These are phyloP conservation scores for Alviniconcha strummeri DNA, from an alignment of 2,888 invertebrate genomes.

Conservation along the genomic window DNA sequence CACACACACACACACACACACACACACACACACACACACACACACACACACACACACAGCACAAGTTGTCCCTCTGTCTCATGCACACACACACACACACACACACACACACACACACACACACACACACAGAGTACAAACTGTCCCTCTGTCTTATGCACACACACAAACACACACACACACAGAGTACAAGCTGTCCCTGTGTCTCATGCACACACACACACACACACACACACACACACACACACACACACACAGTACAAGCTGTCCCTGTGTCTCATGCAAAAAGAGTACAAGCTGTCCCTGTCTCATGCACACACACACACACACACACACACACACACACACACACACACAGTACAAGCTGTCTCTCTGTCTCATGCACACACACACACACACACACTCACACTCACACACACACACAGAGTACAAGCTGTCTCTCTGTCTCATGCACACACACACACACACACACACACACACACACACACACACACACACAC, in stretches of 20 bases:
- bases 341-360: slow-evolving; percentile 11
- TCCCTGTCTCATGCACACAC: neutral
- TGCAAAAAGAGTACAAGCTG: neutral
- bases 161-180: neutral
- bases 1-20: neutral
- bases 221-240: neutral
- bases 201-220: neutral
- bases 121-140: neutral
- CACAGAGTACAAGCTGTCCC: neutral
- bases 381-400: slow-evolving; percentile 3
- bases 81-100: neutral
- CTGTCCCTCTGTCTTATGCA: neutral
- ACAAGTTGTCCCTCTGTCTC: neutral
- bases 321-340: slow-evolving; percentile 19
- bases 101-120: neutral
- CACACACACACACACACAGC: neutral
- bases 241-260: too few species aligned
- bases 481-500: neutral
- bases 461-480: neutral
- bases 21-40: neutral
- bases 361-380: neutral
- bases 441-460: neutral
- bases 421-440: neutral
- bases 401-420: slow-evolving; percentile 11
- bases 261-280: too few species aligned